These are phyloP conservation scores for Myiozetetes cayanensis DNA, from an alignment of 2,113 vertebrate species.

Conservation along the genomic window DNA sequence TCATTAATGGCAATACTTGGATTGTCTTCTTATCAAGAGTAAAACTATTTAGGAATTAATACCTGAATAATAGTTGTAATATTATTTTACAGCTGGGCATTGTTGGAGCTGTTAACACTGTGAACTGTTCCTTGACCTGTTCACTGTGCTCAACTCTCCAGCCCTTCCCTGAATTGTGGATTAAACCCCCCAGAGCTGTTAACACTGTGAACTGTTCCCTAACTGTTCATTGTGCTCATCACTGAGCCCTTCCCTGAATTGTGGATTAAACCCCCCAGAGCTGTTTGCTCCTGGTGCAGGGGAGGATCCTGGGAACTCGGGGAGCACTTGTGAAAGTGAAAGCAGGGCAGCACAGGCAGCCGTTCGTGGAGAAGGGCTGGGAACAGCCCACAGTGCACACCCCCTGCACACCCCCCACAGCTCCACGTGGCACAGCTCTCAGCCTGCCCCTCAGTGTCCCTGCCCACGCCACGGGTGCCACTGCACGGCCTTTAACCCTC, in stretches of 20 bases:
- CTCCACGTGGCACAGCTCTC: too few species aligned
- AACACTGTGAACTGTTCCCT: too few species aligned
- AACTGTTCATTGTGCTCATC: too few species aligned
- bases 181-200: neutral
- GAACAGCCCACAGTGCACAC: neutral
- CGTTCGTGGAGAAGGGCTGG: neutral
- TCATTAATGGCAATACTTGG: neutral
- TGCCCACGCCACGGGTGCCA: neutral
- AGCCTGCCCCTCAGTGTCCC: neutral
- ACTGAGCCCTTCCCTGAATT: too few species aligned
- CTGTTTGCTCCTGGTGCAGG: too few species aligned
- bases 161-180: neutral
- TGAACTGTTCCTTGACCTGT: neutral
- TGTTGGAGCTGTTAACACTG: neutral
- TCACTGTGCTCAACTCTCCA: neutral
- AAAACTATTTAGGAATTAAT: neutral
- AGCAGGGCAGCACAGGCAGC: neutral
- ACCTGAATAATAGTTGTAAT: neutral
- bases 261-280: too few species aligned
- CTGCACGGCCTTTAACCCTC: neutral
- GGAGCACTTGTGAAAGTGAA: constrained; percentile 31
- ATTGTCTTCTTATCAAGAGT: neutral
- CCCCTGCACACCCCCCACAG: neutral
- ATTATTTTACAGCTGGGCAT: neutral
- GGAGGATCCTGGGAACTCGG: neutral